Evolutionary conservation across 2,888 invertebrate genomes (phyloP).

Genomic region (Iselma pallidipennis): DNA sequence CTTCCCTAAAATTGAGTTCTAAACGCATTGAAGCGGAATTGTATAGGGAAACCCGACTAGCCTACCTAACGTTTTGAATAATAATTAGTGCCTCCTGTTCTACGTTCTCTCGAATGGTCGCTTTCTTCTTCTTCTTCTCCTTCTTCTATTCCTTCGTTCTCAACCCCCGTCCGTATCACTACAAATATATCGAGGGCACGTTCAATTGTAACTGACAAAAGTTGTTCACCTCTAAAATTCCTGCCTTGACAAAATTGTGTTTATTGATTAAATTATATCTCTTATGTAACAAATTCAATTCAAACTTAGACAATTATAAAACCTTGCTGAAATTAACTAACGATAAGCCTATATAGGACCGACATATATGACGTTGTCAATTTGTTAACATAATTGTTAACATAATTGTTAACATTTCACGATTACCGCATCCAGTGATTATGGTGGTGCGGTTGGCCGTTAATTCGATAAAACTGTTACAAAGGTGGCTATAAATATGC

Average conservation of each 20-base stretch:
- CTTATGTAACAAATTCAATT: no score
- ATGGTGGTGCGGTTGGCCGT: neutral
- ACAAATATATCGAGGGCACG: neutral
- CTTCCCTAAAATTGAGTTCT: neutral
- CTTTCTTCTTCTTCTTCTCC: neutral
- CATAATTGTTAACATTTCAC: neutral
- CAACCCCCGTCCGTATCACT: neutral
- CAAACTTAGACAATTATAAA: no score
- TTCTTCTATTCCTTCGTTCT: no score
- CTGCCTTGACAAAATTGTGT: neutral
- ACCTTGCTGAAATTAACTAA: no score
- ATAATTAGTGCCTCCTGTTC: neutral
- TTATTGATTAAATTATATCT: neutral
- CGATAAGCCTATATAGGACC: no score
- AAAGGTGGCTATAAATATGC: constrained; percentile 23
- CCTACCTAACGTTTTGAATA: neutral
- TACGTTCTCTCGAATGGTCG: neutral
- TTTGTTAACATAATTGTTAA: no score
- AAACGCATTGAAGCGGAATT: neutral
- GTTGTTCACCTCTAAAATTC: neutral
- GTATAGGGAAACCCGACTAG: neutral
- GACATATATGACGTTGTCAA: neutral
- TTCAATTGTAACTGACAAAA: neutral
- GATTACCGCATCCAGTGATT: neutral
- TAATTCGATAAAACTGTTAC: constrained; percentile 19